A percentile compares a stretch with the other conserved stretches of the same genome.
Evolutionary conservation across 2,888 invertebrate species (phyloP).

Genomic region (Lithophane socia): DNA sequence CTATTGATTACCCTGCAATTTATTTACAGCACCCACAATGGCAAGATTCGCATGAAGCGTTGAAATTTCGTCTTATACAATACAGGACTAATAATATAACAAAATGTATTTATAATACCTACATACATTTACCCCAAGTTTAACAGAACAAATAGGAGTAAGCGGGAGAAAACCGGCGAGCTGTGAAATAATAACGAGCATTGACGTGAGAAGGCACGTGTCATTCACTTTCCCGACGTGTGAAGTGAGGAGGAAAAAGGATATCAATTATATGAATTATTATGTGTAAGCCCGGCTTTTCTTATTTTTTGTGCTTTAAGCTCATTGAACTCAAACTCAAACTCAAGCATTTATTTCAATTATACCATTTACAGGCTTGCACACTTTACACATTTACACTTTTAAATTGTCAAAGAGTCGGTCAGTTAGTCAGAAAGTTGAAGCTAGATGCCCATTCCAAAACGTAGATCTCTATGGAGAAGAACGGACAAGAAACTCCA

Average conservation of each 20-base stretch:
- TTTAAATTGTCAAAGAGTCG: too few species aligned
- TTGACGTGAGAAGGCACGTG: slow-evolving; percentile 39
- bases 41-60: neutral
- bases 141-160: neutral
- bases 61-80: neutral
- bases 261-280: slow-evolving; percentile 37
- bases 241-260: slow-evolving; percentile 23
- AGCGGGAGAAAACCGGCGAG: slow-evolving; percentile 22
- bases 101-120: neutral
- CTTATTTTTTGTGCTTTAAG: too few species aligned
- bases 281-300: too few species aligned
- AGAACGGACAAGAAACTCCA: too few species aligned
- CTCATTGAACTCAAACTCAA: too few species aligned
- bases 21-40: neutral
- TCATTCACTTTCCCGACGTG: slow-evolving; percentile 21
- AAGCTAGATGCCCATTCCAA: too few species aligned
- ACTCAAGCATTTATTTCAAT: too few species aligned
- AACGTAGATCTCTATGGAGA: too few species aligned
- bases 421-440: too few species aligned
- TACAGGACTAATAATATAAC: neutral
- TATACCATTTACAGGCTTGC: too few species aligned
- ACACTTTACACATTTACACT: too few species aligned
- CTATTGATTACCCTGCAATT: neutral
- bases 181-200: slow-evolving; percentile 43
- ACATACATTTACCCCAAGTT: neutral